Conservation (phyloP, 2,888 invertebrate species). For the Amphipyra tragopoginis region DNA sequence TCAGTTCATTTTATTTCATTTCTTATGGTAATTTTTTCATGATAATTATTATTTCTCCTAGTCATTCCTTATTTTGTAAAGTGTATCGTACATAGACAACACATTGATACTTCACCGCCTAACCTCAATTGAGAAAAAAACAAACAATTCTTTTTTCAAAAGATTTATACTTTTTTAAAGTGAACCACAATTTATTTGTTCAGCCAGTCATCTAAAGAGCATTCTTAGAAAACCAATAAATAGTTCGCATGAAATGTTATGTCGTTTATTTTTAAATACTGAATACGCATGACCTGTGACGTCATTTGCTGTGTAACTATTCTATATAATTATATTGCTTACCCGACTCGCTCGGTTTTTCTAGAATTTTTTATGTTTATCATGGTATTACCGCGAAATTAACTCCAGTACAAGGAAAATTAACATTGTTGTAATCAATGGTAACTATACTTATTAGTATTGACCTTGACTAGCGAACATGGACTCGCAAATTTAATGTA, state of each 20-base stretch:
- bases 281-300: conserved; percentile 10
- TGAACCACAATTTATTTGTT: conserved; percentile 20
- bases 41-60: too few species aligned
- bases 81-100: background rate
- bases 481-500: too few species aligned
- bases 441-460: too few species aligned
- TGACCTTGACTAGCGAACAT: too few species aligned
- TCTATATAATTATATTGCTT: background rate
- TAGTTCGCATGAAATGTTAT: conserved; percentile 4
- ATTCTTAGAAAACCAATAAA: conserved; percentile 28
- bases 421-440: background rate
- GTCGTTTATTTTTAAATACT: conserved; percentile 7
- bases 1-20: too few species aligned
- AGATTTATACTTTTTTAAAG: conserved; percentile 22
- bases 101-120: background rate
- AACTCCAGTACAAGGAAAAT: background rate
- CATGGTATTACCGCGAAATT: conserved; percentile 20
- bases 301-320: conserved; percentile 13
- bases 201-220: conserved; percentile 21
- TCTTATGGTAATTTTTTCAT: too few species aligned
- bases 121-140: background rate
- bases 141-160: conserved; percentile 5
- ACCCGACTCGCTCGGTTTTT: conserved; percentile 18
- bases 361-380: conserved; percentile 20
- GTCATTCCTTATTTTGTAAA: too few species aligned